Evolutionary conservation across 2,888 invertebrate genomes (phyloP).

Genomic region (Tetrapedia diversipes): DNA sequence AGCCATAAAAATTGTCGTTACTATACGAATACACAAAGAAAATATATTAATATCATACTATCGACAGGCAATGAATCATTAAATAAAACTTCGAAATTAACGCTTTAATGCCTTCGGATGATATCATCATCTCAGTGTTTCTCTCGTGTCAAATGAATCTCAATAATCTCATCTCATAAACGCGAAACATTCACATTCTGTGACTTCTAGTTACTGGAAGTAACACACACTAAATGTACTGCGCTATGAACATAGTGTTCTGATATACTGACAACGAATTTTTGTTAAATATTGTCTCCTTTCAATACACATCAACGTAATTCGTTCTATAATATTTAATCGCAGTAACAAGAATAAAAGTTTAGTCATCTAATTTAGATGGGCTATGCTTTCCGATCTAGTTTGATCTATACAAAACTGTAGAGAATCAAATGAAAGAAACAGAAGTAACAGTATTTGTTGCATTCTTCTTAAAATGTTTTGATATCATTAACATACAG

Average conservation of each 20-base stretch:
- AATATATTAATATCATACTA: slow-evolving; percentile 25
- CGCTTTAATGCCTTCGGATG: slow-evolving; percentile 11
- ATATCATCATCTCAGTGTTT: background rate
- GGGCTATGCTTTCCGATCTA: slow-evolving; percentile 24
- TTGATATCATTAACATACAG: slow-evolving; percentile 2
- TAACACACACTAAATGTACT: slow-evolving; percentile 21
- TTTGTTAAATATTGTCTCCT: slow-evolving; percentile 49
- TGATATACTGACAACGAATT: slow-evolving; percentile 33
- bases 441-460: slow-evolving; percentile 6
- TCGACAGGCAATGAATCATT: slow-evolving; percentile 1
- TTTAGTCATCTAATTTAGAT: slow-evolving; percentile 49
- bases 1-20: slow-evolving; percentile 70
- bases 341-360: slow-evolving; percentile 60
- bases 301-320: slow-evolving; percentile 45
- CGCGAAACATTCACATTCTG: slow-evolving; percentile 9
- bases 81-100: slow-evolving; percentile 30
- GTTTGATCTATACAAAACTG: slow-evolving; percentile 51
- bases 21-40: slow-evolving; percentile 38
- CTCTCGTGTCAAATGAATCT: slow-evolving; percentile 16
- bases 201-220: slow-evolving; percentile 16
- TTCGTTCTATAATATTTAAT: slow-evolving; percentile 39
- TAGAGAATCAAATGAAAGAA: slow-evolving; percentile 31
- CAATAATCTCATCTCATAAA: slow-evolving; percentile 18
- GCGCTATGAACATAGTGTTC: slow-evolving; percentile 10
- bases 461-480: slow-evolving; percentile 18